A percentile compares a stretch with the other conserved stretches of the same genome.
Conservation (phyloP, 2,113 vertebrate species). For the Mirounga angustirostris region DNA sequence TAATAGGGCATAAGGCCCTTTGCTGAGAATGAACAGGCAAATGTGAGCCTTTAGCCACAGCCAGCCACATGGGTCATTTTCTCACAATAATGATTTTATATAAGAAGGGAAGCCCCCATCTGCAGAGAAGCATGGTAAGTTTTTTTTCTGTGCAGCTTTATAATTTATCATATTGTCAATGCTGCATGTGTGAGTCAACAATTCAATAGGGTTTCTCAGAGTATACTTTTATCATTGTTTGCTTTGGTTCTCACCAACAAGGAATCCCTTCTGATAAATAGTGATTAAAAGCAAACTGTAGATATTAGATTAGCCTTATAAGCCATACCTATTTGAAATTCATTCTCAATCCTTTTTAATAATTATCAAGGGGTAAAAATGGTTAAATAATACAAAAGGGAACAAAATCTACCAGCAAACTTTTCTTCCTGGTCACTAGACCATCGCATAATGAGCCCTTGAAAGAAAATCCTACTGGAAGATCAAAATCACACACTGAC, state of each 20-base stretch:
- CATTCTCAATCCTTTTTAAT: background rate
- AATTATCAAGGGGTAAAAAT: background rate
- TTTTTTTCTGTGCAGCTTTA: background rate
- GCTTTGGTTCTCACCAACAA: slow-evolving; percentile 17
- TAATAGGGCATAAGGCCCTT: slow-evolving; percentile 2
- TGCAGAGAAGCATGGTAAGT: background rate
- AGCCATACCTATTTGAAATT: background rate
- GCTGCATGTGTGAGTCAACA: background rate
- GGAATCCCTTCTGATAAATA: slow-evolving; percentile 23
- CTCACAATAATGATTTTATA: slow-evolving; percentile 51
- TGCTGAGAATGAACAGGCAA: slow-evolving; percentile 3
- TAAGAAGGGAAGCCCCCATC: background rate
- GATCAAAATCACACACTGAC: slow-evolving; percentile 46
- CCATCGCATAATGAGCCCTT: background rate
- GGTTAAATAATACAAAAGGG: slow-evolving; percentile 21
- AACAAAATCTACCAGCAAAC: slow-evolving; percentile 21
- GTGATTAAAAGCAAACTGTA: background rate
- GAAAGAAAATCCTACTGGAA: slow-evolving; percentile 2
- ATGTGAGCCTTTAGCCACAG: background rate
- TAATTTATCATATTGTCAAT: background rate
- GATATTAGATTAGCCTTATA: background rate
- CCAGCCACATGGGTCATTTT: slow-evolving; percentile 32
- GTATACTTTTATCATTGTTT: background rate
- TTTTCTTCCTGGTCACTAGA: background rate
- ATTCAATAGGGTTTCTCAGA: background rate